phyloP scores from a whole-genome alignment of 2,113 vertebrate species.

The Dipodomys merriami region DNA sequence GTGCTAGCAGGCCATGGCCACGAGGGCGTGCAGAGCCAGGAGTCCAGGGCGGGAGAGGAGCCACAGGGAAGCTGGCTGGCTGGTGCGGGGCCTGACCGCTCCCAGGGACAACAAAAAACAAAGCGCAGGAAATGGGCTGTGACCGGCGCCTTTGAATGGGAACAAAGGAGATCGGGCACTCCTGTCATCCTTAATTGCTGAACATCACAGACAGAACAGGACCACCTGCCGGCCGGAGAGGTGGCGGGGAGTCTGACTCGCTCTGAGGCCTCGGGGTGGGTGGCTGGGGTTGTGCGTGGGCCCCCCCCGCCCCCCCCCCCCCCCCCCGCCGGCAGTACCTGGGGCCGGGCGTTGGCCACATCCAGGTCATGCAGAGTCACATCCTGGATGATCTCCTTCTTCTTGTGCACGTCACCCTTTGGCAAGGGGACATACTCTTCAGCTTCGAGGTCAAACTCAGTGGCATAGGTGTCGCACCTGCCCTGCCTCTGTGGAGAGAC shows the following conservation, averaged over 20 bases:
- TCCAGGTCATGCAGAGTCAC: conserved; percentile 98
- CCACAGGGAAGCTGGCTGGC: conserved; percentile 41
- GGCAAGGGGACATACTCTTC: conserved; percentile 98
- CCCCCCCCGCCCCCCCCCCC: too few relatives aligned
- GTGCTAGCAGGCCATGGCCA: too few relatives aligned
- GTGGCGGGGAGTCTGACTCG: neutral
- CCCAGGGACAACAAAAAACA: conserved; percentile 23
- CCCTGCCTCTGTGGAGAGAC: conserved; percentile 93
- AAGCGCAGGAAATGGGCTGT: conserved; percentile 58
- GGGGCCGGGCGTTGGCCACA: conserved; percentile 95
- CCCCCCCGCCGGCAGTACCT: conserved; percentile 93
- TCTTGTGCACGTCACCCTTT: conserved; percentile 99
- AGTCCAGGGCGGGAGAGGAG: conserved; percentile 40
- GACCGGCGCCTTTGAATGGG: conserved; percentile 10
- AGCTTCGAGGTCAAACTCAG: conserved; percentile 98
- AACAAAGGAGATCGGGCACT: conserved; percentile 45
- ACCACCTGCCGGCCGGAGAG: neutral
- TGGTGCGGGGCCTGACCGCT: conserved; percentile 1
- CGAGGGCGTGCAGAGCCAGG: neutral
- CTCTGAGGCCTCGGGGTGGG: too few relatives aligned
- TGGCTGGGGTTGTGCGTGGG: too few relatives aligned
- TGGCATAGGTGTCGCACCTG: conserved; percentile 98
- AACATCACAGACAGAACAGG: conserved; percentile 70
- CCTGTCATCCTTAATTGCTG: conserved; percentile 62
- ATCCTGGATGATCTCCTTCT: conserved; percentile 99